These are phyloP conservation scores for Phaedon cochleariae DNA, from an alignment of 2,888 invertebrate genomes.

Conservation along the genomic window DNA sequence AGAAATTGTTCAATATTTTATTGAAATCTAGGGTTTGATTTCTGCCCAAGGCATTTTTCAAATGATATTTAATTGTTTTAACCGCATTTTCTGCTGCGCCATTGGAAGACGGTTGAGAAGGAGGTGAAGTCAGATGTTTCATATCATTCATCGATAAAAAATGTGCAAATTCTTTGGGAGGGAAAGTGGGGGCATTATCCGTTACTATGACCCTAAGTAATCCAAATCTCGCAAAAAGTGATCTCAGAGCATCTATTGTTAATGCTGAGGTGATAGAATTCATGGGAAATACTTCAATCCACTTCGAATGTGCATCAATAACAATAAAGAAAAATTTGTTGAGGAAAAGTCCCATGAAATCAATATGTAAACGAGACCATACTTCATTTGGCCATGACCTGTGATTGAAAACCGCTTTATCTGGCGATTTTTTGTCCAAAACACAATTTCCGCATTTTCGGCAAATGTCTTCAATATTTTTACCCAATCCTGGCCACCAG, in stretches of 20 bases:
- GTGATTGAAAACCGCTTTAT: slow-evolving; percentile 21
- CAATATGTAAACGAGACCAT: slow-evolving; percentile 11
- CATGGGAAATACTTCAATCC: too few relatives aligned
- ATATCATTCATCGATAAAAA: slow-evolving; percentile 43
- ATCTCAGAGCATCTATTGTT: slow-evolving; percentile 32
- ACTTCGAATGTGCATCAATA: too few relatives aligned
- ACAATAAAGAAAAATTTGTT: slow-evolving; percentile 9
- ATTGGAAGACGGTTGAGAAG: slow-evolving; percentile 29
- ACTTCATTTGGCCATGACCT: slow-evolving; percentile 15
- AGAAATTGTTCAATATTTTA: neutral
- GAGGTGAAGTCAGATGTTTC: slow-evolving; percentile 39
- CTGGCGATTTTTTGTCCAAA: slow-evolving; percentile 21
- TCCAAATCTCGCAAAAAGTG: slow-evolving; percentile 36
- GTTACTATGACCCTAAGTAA: slow-evolving; percentile 36
- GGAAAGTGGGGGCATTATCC: slow-evolving; percentile 38
- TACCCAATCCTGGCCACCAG: slow-evolving; percentile 45
- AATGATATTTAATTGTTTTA: slow-evolving; percentile 17
- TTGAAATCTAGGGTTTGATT: slow-evolving; percentile 12
- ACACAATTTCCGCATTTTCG: slow-evolving; percentile 6
- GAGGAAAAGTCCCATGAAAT: slow-evolving; percentile 2
- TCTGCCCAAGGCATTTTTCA: slow-evolving; percentile 6
- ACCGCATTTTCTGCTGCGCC: slow-evolving; percentile 21
- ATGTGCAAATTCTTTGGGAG: slow-evolving; percentile 38
- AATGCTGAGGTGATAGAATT: slow-evolving; percentile 24
- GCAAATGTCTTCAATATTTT: slow-evolving; percentile 44